Conservation (phyloP, 2,113 vertebrate species). For the Sapayoa aenigma region DNA sequence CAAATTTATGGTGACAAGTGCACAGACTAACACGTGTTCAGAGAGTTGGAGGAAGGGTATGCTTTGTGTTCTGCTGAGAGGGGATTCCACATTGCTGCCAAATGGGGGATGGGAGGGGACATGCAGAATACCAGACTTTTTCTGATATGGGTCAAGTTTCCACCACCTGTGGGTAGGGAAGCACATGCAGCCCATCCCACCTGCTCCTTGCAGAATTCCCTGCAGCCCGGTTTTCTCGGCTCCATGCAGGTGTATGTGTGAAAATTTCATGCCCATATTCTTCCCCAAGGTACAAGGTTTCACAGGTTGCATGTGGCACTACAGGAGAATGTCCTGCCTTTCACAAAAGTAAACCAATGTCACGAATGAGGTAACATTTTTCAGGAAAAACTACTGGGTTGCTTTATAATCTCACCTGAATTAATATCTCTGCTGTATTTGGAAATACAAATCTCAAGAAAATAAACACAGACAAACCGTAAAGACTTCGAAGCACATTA, state of each 20-base stretch:
- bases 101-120: neutral
- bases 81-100: neutral
- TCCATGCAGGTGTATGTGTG: fast-evolving
- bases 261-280: fast-evolving
- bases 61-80: neutral
- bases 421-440: neutral
- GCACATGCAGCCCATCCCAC: neutral
- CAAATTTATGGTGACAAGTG: neutral
- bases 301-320: neutral
- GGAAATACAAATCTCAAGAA: neutral
- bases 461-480: constrained; percentile 21
- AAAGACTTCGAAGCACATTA: neutral
- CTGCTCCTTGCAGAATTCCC: neutral
- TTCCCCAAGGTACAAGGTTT: neutral
- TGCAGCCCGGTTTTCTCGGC: neutral
- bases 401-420: neutral
- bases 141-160: neutral
- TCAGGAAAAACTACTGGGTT: neutral
- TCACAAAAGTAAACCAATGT: neutral
- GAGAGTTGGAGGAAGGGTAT: neutral
- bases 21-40: fast-evolving
- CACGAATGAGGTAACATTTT: neutral
- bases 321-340: neutral
- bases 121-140: neutral
- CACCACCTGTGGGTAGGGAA: neutral